phyloP scores from a whole-genome alignment of 2,113 vertebrate species.

The Thymallus thymallus region DNA sequence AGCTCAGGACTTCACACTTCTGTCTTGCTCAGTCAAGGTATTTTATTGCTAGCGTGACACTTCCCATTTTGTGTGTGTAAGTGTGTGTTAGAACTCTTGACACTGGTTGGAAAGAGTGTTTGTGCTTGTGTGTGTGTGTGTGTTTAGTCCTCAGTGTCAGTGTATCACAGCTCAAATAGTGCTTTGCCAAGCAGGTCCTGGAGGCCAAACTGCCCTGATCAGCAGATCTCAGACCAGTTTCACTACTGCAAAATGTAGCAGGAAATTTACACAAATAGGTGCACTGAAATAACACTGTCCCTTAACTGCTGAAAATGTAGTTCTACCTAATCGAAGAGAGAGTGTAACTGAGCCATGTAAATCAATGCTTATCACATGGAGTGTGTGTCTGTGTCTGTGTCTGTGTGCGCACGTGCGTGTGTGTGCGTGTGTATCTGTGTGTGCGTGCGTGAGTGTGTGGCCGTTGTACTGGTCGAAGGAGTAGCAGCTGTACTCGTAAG shows the following conservation, averaged over 20 bases:
- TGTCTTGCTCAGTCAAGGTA: background rate
- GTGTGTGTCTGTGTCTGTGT: constrained; percentile 6
- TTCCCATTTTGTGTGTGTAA: constrained; percentile 42
- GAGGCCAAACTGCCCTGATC: constrained; percentile 46
- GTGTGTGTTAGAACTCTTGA: background rate
- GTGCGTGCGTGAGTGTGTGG: background rate
- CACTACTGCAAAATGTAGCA: constrained; percentile 61
- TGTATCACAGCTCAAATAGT: constrained; percentile 61
- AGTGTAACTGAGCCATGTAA: constrained; percentile 54
- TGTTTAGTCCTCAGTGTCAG: constrained; percentile 21
- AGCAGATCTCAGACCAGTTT: constrained; percentile 55
- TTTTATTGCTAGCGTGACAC: constrained; percentile 26
- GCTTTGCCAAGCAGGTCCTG: constrained; percentile 63
- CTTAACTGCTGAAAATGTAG: constrained; percentile 31
- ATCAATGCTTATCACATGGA: constrained; percentile 46
- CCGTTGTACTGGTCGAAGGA: constrained; percentile 5
- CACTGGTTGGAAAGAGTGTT: constrained; percentile 5
- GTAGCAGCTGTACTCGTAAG: constrained; percentile 15
- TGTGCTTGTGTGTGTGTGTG: background rate
- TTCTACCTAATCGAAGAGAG: constrained; percentile 10
- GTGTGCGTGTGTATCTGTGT: background rate
- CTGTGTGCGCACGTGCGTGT: constrained; percentile 32
- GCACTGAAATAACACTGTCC: constrained; percentile 27
- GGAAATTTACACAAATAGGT: constrained; percentile 60
- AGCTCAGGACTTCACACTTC: constrained; percentile 9